Evolutionary conservation across 2,113 vertebrate species (phyloP).

Genomic region (Chionomys nivalis): DNA sequence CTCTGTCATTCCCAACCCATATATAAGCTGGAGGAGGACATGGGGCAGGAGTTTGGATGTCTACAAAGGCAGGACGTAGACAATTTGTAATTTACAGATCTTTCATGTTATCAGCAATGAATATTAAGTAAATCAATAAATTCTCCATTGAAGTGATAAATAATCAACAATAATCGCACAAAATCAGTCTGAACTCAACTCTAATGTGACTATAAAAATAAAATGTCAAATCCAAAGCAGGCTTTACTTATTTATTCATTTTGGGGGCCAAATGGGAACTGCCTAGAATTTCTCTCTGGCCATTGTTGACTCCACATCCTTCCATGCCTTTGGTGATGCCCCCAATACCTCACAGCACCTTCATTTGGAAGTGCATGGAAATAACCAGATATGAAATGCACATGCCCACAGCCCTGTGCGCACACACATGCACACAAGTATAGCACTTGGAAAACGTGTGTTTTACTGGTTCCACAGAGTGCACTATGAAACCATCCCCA

Average conservation of each 20-base stretch:
- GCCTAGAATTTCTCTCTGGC: neutral
- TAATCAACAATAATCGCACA: constrained; percentile 61
- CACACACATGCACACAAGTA: neutral
- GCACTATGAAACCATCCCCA: constrained; percentile 2
- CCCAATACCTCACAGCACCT: accelerated
- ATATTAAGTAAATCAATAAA: constrained; percentile 65
- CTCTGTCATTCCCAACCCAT: neutral
- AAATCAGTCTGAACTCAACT: constrained; percentile 62
- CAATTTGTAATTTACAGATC: constrained; percentile 27
- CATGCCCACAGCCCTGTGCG: accelerated
- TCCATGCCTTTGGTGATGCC: neutral
- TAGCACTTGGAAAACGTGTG: neutral
- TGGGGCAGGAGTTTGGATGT: neutral
- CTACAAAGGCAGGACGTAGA: neutral
- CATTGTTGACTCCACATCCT: neutral
- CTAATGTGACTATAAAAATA: constrained; percentile 66
- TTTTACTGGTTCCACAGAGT: neutral
- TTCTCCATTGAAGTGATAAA: constrained; percentile 67
- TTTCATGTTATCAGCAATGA: constrained; percentile 51
- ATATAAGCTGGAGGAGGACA: accelerated
- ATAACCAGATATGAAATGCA: neutral
- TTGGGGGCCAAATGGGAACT: neutral
- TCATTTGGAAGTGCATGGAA: neutral
- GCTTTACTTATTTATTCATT: neutral
- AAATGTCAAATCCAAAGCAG: constrained; percentile 48